Percentiles rank a stretch among this genome's conserved stretches.
phyloP scores from a whole-genome alignment of 1,140 invertebrate species.

The Steinernema feltiae region DNA sequence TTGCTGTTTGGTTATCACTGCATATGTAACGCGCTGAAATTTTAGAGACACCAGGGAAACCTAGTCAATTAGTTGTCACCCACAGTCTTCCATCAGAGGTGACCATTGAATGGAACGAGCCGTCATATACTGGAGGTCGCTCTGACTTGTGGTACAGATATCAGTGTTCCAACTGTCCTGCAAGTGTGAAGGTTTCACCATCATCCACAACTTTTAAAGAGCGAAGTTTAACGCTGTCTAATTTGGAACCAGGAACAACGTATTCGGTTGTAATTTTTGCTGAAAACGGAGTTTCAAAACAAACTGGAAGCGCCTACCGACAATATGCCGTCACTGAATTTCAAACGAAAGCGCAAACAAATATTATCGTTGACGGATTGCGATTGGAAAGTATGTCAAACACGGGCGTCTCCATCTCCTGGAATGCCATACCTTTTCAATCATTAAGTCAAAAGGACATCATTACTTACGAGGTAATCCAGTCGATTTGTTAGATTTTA shows the following conservation, averaged over 20 bases:
- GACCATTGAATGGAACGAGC: slow-evolving; percentile 18
- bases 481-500: slow-evolving; percentile 10
- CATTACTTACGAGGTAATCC: not conserved
- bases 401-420: slow-evolving; percentile 18
- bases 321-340: slow-evolving; percentile 24
- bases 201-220: slow-evolving; percentile 1
- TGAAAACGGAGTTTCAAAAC: slow-evolving; percentile 23
- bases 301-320: not conserved
- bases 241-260: slow-evolving; percentile 26
- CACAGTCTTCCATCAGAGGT: slow-evolving; percentile 16
- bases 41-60: slow-evolving; percentile 25
- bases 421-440: slow-evolving; percentile 14
- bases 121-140: slow-evolving; percentile 10
- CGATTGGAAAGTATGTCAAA: slow-evolving; percentile 21
- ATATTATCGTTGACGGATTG: slow-evolving; percentile 7
- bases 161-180: slow-evolving; percentile 21
- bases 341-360: slow-evolving; percentile 14
- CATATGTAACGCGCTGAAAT: not conserved
- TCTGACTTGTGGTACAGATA: slow-evolving; percentile 28
- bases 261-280: slow-evolving; percentile 24
- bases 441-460: slow-evolving; percentile 12
- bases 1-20: not conserved
- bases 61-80: not conserved
- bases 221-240: not conserved
- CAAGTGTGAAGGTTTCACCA: not conserved